Evolutionary conservation across 23 tunicate genomes (phyloP).

Genomic region (Botrylloides violaceus): DNA sequence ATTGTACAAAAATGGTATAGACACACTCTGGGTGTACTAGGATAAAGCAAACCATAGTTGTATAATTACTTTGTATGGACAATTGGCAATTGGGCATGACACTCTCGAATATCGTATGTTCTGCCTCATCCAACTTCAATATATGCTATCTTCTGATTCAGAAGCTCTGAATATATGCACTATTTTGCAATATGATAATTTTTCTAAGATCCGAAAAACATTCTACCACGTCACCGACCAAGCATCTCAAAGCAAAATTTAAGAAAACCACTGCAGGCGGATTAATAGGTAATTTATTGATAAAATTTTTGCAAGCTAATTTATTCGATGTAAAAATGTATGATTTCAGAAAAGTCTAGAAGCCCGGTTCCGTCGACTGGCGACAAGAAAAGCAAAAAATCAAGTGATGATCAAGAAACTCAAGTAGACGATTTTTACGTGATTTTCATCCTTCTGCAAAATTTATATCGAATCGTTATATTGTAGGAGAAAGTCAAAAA

Average conservation of each 20-base stretch:
- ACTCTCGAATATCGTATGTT: too few relatives aligned
- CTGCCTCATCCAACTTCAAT: too few relatives aligned
- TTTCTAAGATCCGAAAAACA: conserved; percentile 39
- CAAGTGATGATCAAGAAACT: not conserved
- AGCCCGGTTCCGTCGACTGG: conserved; percentile 10
- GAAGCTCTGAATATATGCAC: too few relatives aligned
- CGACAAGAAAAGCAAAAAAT: conserved; percentile 25
- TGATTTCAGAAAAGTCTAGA: conserved; percentile 25
- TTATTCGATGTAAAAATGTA: not conserved
- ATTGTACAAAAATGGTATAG: not conserved
- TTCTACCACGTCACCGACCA: conserved; percentile 47
- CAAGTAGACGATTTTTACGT: not conserved
- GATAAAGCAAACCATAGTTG: too few relatives aligned
- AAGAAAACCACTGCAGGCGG: conserved; percentile 27
- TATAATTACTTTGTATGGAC: too few relatives aligned
- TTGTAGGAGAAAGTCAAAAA: not conserved
- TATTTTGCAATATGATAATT: too few relatives aligned
- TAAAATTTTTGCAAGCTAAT: conserved; percentile 1
- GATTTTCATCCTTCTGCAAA: too few relatives aligned
- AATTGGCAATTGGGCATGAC: too few relatives aligned
- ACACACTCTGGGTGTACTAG: not conserved
- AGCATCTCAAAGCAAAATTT: conserved; percentile 35
- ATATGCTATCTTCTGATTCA: too few relatives aligned
- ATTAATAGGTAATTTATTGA: not conserved
- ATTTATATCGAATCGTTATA: not conserved